Base-by-base conservation (phyloP, 2,113 vertebrate species). In the Hepsetus odoe region DNA sequence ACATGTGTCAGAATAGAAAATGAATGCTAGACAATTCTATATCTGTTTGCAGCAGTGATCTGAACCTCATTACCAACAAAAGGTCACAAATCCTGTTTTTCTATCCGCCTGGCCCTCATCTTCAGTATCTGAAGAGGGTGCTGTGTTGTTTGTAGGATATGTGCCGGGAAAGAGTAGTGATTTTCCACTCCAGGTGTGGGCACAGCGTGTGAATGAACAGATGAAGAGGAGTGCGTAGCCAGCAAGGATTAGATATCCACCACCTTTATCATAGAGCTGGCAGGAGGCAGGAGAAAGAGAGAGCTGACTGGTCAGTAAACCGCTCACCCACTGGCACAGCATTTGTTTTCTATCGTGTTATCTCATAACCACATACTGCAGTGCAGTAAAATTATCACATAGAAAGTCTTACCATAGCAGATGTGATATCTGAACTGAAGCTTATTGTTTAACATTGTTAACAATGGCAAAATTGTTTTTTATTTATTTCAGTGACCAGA, bases 61-160 rank as follows among this genome's bases (percentile, higher is more conserved):
- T 71, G 18, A 71, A 62, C 42, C 30, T 33, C 26, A 71, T 71
- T 72, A 56, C 68, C 58, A 65, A 55, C 40, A 70, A 61, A 61
- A 65, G 46, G 33, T 64, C 62, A 22, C 59, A 42, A 20, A 28
- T 58, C 51, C 35, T 40, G n/a, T 28, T 14, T 76, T 64, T 72
- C 68, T 65, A 20, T 72, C 58, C 22, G 69, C 20, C 18, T 4
- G 11, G 62, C 35, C 28, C 46, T 49, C 20, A 20, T 49, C 24
- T 51, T 53, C 59, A 62, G 40, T 28, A 13, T 46, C 28, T 35
- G 40, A 62, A 71, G 55, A 35, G 61, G 40, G 40, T 69, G 59
- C 61, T 71, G 67, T 71, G n/a, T n/a, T 49, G 22, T 42, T 24
- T 28, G 49, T n/a, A 14, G 18, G 22, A 55, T 51, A 49, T 35